These are phyloP conservation scores for Furcifer pardalis DNA, from an alignment of 2,797 vertebrate genomes.

Conservation along the genomic window DNA sequence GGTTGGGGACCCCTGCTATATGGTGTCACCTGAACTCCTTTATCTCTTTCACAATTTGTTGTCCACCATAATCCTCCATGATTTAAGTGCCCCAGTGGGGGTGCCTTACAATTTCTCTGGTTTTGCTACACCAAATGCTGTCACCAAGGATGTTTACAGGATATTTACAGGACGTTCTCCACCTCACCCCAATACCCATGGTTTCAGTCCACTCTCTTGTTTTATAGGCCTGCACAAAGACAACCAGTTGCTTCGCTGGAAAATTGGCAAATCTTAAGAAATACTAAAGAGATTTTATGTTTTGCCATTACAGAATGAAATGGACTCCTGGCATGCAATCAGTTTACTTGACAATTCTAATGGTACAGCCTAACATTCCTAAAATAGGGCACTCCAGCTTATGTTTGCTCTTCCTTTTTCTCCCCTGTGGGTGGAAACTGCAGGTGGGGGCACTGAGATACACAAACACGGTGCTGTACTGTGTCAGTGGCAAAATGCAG, in stretches of 20 bases:
- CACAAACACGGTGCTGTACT: constrained; percentile 12
- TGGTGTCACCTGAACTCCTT: neutral
- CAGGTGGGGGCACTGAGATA: neutral
- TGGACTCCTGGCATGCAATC: neutral
- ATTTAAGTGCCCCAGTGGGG: neutral
- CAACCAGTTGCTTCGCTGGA: neutral
- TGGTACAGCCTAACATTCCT: neutral
- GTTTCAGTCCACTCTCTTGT: neutral
- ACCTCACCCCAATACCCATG: neutral
- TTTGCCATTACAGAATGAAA: neutral
- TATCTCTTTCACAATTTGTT: neutral
- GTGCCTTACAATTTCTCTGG: neutral
- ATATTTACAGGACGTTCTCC: too few species aligned
- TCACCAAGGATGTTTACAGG: neutral
- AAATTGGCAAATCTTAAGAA: neutral
- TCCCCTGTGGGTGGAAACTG: neutral
- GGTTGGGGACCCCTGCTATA: too few species aligned
- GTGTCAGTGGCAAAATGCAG: neutral
- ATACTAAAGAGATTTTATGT: neutral
- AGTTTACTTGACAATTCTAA: neutral
- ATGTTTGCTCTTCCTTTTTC: too few species aligned
- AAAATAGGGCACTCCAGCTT: neutral
- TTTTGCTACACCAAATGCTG: neutral
- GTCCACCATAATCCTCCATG: neutral
- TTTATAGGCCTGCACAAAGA: neutral